Evolutionary conservation across 2,888 invertebrate genomes (phyloP), one percentile per base, ranked within the genome.

Genomic region (Synanthedon tipuliformis): DNA sequence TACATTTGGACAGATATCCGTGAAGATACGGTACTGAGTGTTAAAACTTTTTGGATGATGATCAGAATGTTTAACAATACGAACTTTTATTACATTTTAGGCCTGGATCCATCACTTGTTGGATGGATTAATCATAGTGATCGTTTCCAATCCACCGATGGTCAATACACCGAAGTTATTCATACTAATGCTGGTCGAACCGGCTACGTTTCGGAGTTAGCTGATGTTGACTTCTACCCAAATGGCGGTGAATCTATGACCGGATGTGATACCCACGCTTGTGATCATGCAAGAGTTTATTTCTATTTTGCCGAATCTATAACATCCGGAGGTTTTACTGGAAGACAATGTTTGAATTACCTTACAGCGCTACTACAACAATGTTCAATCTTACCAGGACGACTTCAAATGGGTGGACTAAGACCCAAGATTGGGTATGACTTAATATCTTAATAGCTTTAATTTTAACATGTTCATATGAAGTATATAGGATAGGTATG

Each of bases 191-290:
- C 70, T 27, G 79, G 76, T 3, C 56, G 78, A 40, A 69, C 70
- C 41, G 81, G 81, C 0, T 80, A 72, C 50, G 55, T 78, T 1
- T 71, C 61, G 4, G 71, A 70, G 40, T 60, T 79, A 40, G 81
- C 63, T 12, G 64, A 78, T 12, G 75, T 76, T 0, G 81, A 81
- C 55, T 80, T 81, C 54, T 82, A 81, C 50, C 79, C 78, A 3
- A 81, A 81, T 41, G 76, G 77, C 1, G 82, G 78, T 0, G 66
- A 75, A 16, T 70, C 72, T 3, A 80, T 80, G 80, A 78, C 81
- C 3, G 81, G 81, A 1, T 82, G 81, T 50, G 58, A 67, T 50
- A 68, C 77, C 3, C 64, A 77, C 23, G 69, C 65, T 1, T 81
- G 81, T 53, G 77, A 80, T 40, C 78, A 81, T 41, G 71, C 63